Evolutionary conservation across 1,140 invertebrate genomes (phyloP).

Genomic region (Drosophila subpulchrella): DNA sequence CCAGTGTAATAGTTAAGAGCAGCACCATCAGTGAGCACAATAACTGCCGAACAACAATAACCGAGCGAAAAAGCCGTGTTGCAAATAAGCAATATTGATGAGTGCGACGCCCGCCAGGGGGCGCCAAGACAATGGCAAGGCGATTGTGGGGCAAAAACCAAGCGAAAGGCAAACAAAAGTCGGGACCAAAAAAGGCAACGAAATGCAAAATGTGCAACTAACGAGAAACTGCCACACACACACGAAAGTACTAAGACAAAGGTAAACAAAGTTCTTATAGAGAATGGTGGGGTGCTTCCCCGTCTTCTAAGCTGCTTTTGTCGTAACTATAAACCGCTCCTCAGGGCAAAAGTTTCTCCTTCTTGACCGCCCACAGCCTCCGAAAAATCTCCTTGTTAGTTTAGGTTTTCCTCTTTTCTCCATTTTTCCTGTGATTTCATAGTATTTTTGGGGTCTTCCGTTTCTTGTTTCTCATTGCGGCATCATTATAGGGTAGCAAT

Average conservation of each 20-base stretch:
- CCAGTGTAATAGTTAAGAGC: slow-evolving; percentile 11
- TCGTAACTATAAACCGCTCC: slow-evolving; percentile 42
- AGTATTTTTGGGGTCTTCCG: slow-evolving; percentile 39
- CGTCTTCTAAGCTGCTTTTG: slow-evolving; percentile 36
- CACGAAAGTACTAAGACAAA: slow-evolving; percentile 26
- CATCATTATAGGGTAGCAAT: slow-evolving; percentile 44
- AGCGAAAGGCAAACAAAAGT: slow-evolving; percentile 43
- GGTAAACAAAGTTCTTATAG: slow-evolving; percentile 42
- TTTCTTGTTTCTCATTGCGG: slow-evolving; percentile 26
- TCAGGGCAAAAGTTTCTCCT: slow-evolving; percentile 9
- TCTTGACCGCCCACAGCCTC: slow-evolving; percentile 7
- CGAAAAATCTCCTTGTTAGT: slow-evolving; percentile 27
- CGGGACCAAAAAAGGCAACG: slow-evolving; percentile 45
- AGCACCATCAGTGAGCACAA: slow-evolving; percentile 33
- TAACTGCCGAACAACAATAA: slow-evolving; percentile 59
- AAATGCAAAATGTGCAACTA: slow-evolving; percentile 68
- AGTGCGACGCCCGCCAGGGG: slow-evolving; percentile 53
- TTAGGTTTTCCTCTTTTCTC: slow-evolving; percentile 11
- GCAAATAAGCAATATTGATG: slow-evolving; percentile 82
- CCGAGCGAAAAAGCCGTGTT: slow-evolving; percentile 37
- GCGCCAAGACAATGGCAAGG: slow-evolving; percentile 48
- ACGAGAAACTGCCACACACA: slow-evolving; percentile 44
- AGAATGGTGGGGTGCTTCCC: not conserved
- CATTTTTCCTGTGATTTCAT: slow-evolving; percentile 12
- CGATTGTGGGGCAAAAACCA: slow-evolving; percentile 16